Conservation (phyloP, 1,140 invertebrate species). For the Drosophila yakuba region DNA sequence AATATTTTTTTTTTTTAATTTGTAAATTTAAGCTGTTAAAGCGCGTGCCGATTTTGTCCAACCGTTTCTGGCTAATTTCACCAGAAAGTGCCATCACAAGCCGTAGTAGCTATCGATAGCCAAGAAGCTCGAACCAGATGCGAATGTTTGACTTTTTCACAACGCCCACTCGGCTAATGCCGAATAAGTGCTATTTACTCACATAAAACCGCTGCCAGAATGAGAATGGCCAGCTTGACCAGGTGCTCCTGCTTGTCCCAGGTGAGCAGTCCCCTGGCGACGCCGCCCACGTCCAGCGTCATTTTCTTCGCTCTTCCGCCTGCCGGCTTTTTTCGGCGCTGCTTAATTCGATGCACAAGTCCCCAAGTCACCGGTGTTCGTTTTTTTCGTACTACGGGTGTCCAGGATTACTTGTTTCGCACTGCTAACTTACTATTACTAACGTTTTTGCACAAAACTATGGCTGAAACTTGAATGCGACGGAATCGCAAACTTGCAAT, state of each 20-base stretch:
- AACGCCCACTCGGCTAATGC: constrained; percentile 4
- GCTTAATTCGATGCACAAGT: constrained; percentile 2
- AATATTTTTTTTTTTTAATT: too few species aligned
- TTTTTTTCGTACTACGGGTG: neutral
- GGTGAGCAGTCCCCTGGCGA: constrained; percentile 48
- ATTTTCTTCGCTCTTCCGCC: constrained; percentile 40
- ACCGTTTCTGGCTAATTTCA: neutral
- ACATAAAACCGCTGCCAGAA: constrained; percentile 97
- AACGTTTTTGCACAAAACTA: neutral
- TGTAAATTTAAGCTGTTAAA: too few species aligned
- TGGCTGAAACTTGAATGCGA: constrained; percentile 1
- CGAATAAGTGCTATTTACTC: constrained; percentile 86
- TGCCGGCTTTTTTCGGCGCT: constrained; percentile 26
- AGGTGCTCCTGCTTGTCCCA: constrained; percentile 97
- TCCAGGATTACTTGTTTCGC: neutral
- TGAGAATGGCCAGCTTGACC: constrained; percentile 95
- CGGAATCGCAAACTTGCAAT: constrained; percentile 14
- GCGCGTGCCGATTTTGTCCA: too few species aligned
- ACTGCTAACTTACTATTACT: neutral
- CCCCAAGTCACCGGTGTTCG: neutral
- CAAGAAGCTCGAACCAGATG: neutral
- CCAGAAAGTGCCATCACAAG: neutral
- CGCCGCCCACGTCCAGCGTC: constrained; percentile 58
- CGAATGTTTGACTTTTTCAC: constrained; percentile 18
- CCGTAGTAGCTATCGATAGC: constrained; percentile 5